A percentile compares a stretch with the other conserved stretches of the same genome.
Evolutionary conservation across 2,888 invertebrate species (phyloP).

Genomic region (Hedya salicella): DNA sequence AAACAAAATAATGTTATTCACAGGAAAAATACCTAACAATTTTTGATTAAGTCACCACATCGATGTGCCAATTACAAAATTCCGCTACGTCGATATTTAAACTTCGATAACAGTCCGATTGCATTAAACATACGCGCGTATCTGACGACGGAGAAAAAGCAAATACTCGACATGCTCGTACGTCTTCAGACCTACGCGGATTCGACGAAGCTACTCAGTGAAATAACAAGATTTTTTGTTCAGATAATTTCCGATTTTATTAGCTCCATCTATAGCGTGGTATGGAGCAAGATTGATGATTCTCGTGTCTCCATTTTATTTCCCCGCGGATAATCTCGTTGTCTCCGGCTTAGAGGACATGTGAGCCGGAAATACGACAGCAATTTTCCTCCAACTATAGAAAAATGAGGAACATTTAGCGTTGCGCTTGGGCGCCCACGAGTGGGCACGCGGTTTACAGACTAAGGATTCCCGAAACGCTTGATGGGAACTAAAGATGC

Average conservation of each 20-base stretch:
- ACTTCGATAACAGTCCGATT: neutral
- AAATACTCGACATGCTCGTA: conserved; percentile 3
- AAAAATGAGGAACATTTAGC: conserved; percentile 81
- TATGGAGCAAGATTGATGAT: conserved; percentile 73
- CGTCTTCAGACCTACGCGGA: conserved; percentile 15
- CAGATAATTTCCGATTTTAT: conserved; percentile 48
- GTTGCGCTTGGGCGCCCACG: conserved; percentile 70
- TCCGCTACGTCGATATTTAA: neutral
- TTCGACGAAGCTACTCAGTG: conserved; percentile 31
- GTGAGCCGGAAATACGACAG: conserved; percentile 82
- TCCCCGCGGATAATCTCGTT: conserved; percentile 81
- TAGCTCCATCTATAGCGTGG: conserved; percentile 58
- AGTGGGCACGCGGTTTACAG: conserved; percentile 55
- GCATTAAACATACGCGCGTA: neutral
- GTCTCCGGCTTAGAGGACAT: conserved; percentile 81
- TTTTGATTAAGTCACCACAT: too few relatives aligned
- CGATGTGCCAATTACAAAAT: too few relatives aligned
- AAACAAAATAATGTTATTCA: too few relatives aligned
- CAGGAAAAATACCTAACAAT: too few relatives aligned
- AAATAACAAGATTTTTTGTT: conserved; percentile 44
- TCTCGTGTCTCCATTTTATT: conserved; percentile 79
- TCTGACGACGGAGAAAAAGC: neutral
- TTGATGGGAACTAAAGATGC: conserved; percentile 13
- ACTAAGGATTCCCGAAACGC: conserved; percentile 49
- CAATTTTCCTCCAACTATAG: conserved; percentile 82